phyloP scores from a whole-genome alignment of 2,888 invertebrate genomes.

The Melanostoma scalare region DNA sequence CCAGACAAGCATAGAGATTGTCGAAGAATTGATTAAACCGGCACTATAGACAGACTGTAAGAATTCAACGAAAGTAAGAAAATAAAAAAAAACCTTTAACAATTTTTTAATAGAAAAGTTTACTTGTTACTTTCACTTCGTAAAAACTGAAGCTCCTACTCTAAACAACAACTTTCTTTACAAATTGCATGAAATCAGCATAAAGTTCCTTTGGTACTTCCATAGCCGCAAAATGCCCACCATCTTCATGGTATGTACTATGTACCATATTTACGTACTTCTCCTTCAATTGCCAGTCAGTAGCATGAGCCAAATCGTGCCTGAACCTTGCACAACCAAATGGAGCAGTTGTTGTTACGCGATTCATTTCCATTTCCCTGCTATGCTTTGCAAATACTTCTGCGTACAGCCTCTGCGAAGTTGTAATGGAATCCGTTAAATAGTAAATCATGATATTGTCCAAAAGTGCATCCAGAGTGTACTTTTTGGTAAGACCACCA shows the following conservation, averaged over 20 bases:
- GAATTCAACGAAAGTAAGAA: too few species aligned
- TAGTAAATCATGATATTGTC: constrained; percentile 93
- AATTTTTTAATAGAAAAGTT: too few species aligned
- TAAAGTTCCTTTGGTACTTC: constrained; percentile 89
- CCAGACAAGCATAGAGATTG: too few species aligned
- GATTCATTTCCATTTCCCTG: constrained; percentile 75
- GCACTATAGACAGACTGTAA: too few species aligned
- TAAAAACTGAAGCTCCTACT: constrained; percentile 5
- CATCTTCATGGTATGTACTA: constrained; percentile 85
- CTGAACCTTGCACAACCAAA: constrained; percentile 89
- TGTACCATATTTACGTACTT: constrained; percentile 88
- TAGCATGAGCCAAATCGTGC: constrained; percentile 85
- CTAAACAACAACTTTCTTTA: constrained; percentile 80
- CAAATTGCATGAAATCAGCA: constrained; percentile 86
- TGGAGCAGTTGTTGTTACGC: constrained; percentile 87
- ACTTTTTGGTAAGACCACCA: constrained; percentile 85
- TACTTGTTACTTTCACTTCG: background rate
- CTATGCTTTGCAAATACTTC: constrained; percentile 82
- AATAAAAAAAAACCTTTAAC: too few species aligned
- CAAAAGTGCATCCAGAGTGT: constrained; percentile 83
- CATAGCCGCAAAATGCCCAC: constrained; percentile 94
- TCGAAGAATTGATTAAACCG: too few species aligned
- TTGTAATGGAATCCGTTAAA: constrained; percentile 87
- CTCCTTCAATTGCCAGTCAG: constrained; percentile 84
- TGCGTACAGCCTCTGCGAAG: constrained; percentile 88